Evolutionary conservation across 1,140 invertebrate species (phyloP).

Genomic region (Scaptomyza pallida): DNA sequence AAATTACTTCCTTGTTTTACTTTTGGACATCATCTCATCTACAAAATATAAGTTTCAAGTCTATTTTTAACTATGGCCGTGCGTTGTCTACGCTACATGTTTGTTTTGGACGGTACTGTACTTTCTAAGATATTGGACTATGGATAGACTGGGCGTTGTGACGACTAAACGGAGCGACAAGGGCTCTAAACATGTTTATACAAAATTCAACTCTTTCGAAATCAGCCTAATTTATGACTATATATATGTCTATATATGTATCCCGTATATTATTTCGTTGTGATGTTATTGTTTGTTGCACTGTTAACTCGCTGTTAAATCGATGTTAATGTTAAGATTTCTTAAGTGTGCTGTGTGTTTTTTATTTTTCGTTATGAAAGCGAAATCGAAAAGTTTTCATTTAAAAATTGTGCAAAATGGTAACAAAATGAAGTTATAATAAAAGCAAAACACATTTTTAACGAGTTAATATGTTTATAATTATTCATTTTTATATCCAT

Average conservation of each 20-base stretch:
- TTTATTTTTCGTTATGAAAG: slow-evolving; percentile 5
- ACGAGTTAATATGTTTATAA: slow-evolving; percentile 3
- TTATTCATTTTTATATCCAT: slow-evolving; percentile 6
- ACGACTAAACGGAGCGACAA: slow-evolving; percentile 13
- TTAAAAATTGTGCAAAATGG: slow-evolving; percentile 13
- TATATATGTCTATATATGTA: no score
- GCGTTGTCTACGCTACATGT: slow-evolving; percentile 31
- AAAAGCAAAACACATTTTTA: slow-evolving; percentile 17
- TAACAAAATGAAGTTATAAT: slow-evolving; percentile 10
- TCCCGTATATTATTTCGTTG: slow-evolving; percentile 3
- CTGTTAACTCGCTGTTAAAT: slow-evolving; percentile 24
- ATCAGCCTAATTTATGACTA: neutral
- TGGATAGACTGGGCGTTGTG: slow-evolving; percentile 4
- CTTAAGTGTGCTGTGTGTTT: neutral
- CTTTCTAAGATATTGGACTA: slow-evolving; percentile 42
- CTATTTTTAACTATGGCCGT: slow-evolving; percentile 37
- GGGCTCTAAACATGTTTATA: slow-evolving; percentile 11
- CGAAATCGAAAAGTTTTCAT: neutral
- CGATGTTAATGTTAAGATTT: slow-evolving; percentile 6
- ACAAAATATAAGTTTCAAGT: slow-evolving; percentile 55
- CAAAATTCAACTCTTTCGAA: slow-evolving; percentile 2
- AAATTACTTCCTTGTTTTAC: slow-evolving; percentile 3
- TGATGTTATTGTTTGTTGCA: slow-evolving; percentile 27
- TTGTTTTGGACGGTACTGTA: slow-evolving; percentile 68
- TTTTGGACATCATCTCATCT: slow-evolving; percentile 25